Conservation (phyloP, 2,888 invertebrate species). For the Sepioteuthis lessoniana region DNA sequence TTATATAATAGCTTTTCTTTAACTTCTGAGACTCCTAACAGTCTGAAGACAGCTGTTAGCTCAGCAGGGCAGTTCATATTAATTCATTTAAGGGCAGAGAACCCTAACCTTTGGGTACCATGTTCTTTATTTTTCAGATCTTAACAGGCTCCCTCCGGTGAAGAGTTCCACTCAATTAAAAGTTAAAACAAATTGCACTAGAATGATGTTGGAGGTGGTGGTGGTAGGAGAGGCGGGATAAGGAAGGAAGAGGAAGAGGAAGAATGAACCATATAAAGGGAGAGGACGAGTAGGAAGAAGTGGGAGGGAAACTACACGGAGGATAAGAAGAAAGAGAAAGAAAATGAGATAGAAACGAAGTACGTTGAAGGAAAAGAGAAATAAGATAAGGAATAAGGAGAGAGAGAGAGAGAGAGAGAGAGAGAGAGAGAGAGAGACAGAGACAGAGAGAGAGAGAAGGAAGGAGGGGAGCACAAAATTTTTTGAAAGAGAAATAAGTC, state of each 20-base stretch:
- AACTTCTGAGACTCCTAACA: neutral
- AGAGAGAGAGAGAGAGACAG: neutral
- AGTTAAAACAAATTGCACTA: slow-evolving; percentile 33
- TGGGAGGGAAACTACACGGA: neutral
- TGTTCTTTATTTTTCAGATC: neutral
- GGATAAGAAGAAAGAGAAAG: neutral
- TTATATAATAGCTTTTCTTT: neutral
- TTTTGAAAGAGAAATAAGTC: no score
- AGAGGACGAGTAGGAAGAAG: neutral
- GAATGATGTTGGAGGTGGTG: neutral
- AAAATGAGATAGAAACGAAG: neutral
- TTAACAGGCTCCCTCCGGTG: neutral
- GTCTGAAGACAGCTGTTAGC: neutral
- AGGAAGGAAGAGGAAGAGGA: neutral
- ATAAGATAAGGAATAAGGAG: no score
- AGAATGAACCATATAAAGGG: neutral
- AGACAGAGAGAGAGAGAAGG: neutral
- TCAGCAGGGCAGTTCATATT: neutral
- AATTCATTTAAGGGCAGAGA: neutral
- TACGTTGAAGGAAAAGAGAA: neutral
- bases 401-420: neutral
- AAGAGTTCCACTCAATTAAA: slow-evolving; percentile 10
- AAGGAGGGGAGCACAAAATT: neutral
- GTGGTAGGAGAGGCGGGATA: neutral
- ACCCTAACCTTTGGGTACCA: neutral